phyloP scores from a whole-genome alignment of 2,113 vertebrate species.

The Dasyprocta punctata region DNA sequence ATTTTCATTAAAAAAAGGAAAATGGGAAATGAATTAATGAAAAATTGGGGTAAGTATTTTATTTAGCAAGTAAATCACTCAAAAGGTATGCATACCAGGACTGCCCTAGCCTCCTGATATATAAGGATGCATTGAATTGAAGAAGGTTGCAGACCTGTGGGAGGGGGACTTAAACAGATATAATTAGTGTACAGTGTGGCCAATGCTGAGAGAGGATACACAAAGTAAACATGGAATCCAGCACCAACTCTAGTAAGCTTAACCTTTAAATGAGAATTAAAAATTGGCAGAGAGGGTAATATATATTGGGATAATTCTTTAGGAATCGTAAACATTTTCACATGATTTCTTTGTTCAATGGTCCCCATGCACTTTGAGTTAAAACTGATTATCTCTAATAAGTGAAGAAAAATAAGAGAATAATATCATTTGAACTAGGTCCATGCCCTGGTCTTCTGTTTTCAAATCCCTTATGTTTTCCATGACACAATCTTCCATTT shows the following conservation, averaged over 20 bases:
- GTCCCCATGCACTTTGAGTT: neutral
- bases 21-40: constrained; percentile 21
- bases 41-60: neutral
- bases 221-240: neutral
- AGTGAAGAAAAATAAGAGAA: neutral
- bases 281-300: neutral
- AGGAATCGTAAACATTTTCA: neutral
- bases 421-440: neutral
- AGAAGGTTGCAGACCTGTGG: neutral
- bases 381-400: neutral
- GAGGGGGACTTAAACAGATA: neutral
- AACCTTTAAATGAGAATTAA: neutral
- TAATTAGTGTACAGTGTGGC: neutral
- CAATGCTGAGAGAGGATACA: neutral
- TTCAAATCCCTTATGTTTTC: neutral
- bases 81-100: neutral
- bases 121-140: neutral
- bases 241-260: neutral
- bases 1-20: neutral
- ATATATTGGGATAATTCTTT: neutral
- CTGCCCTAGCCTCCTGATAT: neutral
- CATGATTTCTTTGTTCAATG: neutral
- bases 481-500: constrained; percentile 8
- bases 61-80: neutral
- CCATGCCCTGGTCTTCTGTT: neutral